Evolutionary conservation across 2,888 invertebrate species (phyloP).

Genomic region (Nomada hirtipes): DNA sequence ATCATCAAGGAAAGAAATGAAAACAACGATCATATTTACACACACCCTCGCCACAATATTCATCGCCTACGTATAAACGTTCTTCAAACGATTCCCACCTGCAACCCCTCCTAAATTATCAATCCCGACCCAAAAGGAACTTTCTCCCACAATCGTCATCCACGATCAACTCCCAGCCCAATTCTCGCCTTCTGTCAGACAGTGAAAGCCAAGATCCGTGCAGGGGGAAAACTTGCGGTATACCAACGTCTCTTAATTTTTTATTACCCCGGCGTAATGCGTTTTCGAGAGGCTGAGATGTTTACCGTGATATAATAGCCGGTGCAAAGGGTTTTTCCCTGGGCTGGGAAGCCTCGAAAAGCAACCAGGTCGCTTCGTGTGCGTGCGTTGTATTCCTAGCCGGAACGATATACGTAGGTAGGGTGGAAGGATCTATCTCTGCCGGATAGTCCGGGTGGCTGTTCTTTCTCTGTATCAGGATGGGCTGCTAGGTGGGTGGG

Average conservation of each 20-base stretch:
- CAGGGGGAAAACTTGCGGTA: neutral
- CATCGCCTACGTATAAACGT: neutral
- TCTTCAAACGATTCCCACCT: neutral
- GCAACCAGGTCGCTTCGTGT: slow-evolving; percentile 3
- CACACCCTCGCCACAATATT: neutral
- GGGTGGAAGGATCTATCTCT: slow-evolving; percentile 70
- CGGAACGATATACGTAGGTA: slow-evolving; percentile 56
- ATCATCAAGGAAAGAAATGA: neutral
- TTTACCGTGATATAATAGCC: slow-evolving; percentile 59
- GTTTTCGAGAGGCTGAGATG: slow-evolving; percentile 45
- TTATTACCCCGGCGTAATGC: slow-evolving; percentile 44
- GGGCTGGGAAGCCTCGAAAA: slow-evolving; percentile 18
- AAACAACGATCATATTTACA: neutral
- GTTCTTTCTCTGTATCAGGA: slow-evolving; percentile 67
- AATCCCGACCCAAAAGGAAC: neutral
- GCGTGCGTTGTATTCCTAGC: slow-evolving; percentile 28
- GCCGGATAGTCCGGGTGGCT: slow-evolving; percentile 71
- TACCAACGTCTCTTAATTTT: slow-evolving; percentile 55
- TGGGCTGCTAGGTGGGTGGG: slow-evolving; percentile 39
- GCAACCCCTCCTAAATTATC: neutral
- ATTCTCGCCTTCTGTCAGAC: slow-evolving; percentile 34
- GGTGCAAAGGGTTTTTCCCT: slow-evolving; percentile 50
- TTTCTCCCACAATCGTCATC: neutral
- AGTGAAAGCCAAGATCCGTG: neutral
- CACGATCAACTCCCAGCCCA: neutral